Conservation (phyloP, 2,797 vertebrate genomes). For the Macrochelys suwanniensis region DNA sequence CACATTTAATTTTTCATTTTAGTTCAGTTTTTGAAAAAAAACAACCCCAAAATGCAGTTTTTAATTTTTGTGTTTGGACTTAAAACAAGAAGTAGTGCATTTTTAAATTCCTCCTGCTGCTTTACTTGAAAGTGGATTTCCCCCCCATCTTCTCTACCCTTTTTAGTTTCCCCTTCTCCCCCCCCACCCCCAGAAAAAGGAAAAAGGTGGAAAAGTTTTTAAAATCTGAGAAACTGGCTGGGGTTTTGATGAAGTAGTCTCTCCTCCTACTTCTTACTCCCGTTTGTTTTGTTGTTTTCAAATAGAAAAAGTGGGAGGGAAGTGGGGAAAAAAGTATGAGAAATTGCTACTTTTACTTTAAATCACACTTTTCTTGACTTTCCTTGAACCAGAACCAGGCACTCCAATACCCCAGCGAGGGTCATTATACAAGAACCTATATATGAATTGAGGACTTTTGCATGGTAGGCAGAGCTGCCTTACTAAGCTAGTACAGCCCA, state of each 20-base stretch:
- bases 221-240: background rate
- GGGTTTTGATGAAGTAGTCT: background rate
- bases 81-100: background rate
- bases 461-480: background rate
- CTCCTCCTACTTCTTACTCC: background rate
- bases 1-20: background rate
- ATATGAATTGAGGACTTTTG: background rate
- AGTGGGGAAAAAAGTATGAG: background rate
- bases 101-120: background rate
- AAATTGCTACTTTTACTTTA: background rate
- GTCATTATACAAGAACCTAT: background rate
- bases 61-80: background rate
- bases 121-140: background rate
- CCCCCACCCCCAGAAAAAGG: background rate
- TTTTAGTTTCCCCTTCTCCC: background rate
- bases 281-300: background rate
- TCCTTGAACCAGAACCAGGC: background rate
- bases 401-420: background rate
- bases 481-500: background rate
- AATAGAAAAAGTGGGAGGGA: background rate
- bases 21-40: background rate
- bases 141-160: background rate
- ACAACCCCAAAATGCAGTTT: no score
- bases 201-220: background rate
- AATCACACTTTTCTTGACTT: background rate